Evolutionary conservation across 1,140 invertebrate genomes (phyloP).

Genomic region (Drosophila serrata): DNA sequence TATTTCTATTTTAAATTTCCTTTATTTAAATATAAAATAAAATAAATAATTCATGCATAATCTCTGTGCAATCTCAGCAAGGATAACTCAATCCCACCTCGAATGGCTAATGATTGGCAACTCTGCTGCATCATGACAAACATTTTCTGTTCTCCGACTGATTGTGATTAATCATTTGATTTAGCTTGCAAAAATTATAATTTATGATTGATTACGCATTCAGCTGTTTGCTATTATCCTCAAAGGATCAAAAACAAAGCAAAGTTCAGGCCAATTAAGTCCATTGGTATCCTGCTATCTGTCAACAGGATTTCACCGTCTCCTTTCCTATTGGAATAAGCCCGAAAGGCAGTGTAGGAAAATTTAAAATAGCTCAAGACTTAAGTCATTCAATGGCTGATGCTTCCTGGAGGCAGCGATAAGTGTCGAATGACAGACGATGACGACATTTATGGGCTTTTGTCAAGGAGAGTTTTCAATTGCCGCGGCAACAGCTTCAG

Average conservation of each 20-base stretch:
- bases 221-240: conserved; percentile 34
- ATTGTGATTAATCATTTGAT: conserved; percentile 39
- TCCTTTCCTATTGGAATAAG: conserved; percentile 3
- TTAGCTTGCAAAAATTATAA: conserved; percentile 23
- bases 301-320: conserved; percentile 4
- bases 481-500: conserved; percentile 19
- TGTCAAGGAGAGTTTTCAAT: conserved; percentile 37
- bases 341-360: neutral
- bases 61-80: neutral
- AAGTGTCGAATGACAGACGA: conserved; percentile 40
- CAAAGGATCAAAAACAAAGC: neutral
- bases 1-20: neutral
- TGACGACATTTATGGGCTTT: conserved; percentile 47
- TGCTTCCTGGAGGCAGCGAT: conserved; percentile 31
- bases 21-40: neutral
- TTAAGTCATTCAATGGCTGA: conserved; percentile 30
- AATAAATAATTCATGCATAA: too few species aligned
- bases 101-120: conserved; percentile 26
- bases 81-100: conserved; percentile 12
- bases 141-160: conserved; percentile 4
- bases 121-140: conserved; percentile 8
- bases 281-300: conserved; percentile 22
- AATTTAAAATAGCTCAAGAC: conserved; percentile 37
- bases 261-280: conserved; percentile 49
- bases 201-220: conserved; percentile 39